Evolutionary conservation across 2,888 invertebrate species (phyloP), one percentile per base, ranked within the genome.

Genomic region (Marronus borbonicus): DNA sequence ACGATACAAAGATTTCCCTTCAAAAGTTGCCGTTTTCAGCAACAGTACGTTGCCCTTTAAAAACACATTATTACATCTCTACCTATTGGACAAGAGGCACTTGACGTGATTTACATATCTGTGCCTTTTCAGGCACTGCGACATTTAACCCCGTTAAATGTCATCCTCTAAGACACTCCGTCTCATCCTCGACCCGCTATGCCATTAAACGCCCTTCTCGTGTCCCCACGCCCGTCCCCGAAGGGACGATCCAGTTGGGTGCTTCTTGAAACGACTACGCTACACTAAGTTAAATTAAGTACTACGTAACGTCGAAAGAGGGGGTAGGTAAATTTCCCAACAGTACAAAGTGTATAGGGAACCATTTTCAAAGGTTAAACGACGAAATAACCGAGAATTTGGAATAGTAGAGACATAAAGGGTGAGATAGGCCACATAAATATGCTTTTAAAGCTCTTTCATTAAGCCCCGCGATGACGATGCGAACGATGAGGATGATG

Each of bases 371-470:
- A 44, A 58, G 65, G 17, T 36, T 66, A 66, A 66, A 66, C 39
- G 65, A 20, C 44, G 44, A 66, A 66, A 66, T 66, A 66, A 66
- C 65, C 8, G 20, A 44, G 65, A 62, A 28, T 62, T 66, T 66
- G 14, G 39, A 66, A 31, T 12, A 28, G 28, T 20, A 31, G 62
- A 66, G 44, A 17, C 39, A 39, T 12, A 66, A 36, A 36, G 65
- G 31, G 31, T 36, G 31, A 5, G 31, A 36, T 36, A 66, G n/a
- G 17, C 39, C 65, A 39, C 65, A 66, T 66, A 66, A 66, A 66
- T 66, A 66, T 66, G 65, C 20, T 66, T 66, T 66, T 20, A 66
- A 44, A 66, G 65, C 65, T 44, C 65, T 66, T 66, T 66, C 65
- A 66, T 66, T 66, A 66, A 44, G 44, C 20, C 20, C n/a, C 55